Percentiles rank a stretch among this genome's conserved stretches.
These are phyloP conservation scores for Papilio machaon DNA, from an alignment of 1,140 invertebrate species.

Conservation along the genomic window DNA sequence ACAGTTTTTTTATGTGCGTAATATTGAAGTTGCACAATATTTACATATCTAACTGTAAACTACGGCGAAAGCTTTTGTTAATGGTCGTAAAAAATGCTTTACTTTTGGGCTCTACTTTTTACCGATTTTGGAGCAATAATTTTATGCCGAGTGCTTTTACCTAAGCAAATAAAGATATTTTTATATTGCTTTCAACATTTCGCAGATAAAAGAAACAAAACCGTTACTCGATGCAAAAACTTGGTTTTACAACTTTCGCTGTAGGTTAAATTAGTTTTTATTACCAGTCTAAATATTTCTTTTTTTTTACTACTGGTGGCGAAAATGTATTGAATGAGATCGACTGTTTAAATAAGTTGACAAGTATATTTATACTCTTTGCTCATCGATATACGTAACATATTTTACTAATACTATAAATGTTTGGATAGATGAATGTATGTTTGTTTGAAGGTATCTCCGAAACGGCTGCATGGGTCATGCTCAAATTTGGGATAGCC, in stretches of 20 bases:
- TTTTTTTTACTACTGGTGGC: no score
- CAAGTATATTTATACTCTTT: no score
- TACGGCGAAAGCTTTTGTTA: conserved; percentile 57
- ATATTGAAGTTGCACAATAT: conserved; percentile 56
- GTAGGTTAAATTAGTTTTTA: conserved; percentile 48
- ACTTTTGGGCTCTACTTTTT: conserved; percentile 70
- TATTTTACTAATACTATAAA: no score
- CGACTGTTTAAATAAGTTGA: no score
- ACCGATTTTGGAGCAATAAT: conserved; percentile 61
- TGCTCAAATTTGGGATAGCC: no score
- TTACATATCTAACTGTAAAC: conserved; percentile 61
- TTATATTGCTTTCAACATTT: conserved; percentile 58
- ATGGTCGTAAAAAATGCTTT: conserved; percentile 58
- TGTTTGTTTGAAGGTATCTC: no score
- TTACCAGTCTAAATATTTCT: conserved; percentile 25
- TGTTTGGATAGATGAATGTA: no score
- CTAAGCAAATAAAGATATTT: conserved; percentile 69
- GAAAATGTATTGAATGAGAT: no score
- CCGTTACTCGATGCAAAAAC: conserved; percentile 56
- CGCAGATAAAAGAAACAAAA: conserved; percentile 49
- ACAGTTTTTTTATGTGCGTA: conserved; percentile 46
- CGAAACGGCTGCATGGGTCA: no score
- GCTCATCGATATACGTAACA: no score
- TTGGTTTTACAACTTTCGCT: conserved; percentile 43
- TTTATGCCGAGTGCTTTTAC: conserved; percentile 47